A percentile compares a stretch with the other conserved stretches of the same genome.
Conservation (phyloP, 2,797 vertebrate genomes). For the Cirrhinus mrigala region DNA sequence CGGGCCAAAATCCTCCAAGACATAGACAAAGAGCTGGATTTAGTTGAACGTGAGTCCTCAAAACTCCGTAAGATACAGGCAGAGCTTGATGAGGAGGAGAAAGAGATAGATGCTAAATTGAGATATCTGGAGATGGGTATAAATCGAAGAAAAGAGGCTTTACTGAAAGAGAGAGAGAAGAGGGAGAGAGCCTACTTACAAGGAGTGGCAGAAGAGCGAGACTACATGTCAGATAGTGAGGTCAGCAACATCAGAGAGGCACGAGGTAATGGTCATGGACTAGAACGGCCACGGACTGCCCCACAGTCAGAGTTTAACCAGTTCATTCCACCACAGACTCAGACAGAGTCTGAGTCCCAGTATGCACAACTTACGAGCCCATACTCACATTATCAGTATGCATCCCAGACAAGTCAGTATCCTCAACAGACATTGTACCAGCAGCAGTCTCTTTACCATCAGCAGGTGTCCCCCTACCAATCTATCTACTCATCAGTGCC, state of each 20-base stretch:
- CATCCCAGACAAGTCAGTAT: conserved; percentile 91
- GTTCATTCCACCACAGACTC: conserved; percentile 95
- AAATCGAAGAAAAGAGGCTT: conserved; percentile 95
- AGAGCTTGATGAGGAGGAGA: conserved; percentile 98
- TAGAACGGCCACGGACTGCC: conserved; percentile 94
- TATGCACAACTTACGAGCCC: conserved; percentile 92
- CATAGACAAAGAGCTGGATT: conserved; percentile 97
- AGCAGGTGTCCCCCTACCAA: conserved; percentile 93
- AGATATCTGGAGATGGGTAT: conserved; percentile 99
- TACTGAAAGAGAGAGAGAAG: conserved; percentile 97
- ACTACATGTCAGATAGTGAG: conserved; percentile 99
- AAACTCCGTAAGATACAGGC: conserved; percentile 99
- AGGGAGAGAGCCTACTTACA: conserved; percentile 97
- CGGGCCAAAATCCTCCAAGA: conserved; percentile 98
- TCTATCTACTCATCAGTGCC: conserved; percentile 86
- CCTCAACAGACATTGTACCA: conserved; percentile 92
- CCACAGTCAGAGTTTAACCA: conserved; percentile 96
- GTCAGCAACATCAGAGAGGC: conserved; percentile 92
- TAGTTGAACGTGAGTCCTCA: conserved; percentile 97
- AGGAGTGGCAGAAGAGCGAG: conserved; percentile 97
- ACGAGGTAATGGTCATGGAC: conserved; percentile 85
- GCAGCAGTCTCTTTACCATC: conserved; percentile 92
- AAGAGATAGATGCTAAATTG: conserved; percentile 98
- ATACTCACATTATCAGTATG: conserved; percentile 94
- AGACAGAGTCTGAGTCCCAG: conserved; percentile 93